phyloP scores from a whole-genome alignment of 2,113 vertebrate species.

The Sander vitreus region DNA sequence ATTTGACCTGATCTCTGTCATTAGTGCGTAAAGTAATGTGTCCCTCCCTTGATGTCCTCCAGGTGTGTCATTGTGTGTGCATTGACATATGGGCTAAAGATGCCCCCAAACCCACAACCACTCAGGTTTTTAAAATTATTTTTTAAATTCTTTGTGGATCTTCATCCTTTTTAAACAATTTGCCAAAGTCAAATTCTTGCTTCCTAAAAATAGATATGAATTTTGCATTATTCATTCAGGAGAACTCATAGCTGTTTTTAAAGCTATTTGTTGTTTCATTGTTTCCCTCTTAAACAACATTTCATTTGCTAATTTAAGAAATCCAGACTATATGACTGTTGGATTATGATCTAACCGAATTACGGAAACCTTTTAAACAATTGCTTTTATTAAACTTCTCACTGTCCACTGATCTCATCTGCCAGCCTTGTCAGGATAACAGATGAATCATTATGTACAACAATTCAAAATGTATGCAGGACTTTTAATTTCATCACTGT shows the following conservation, averaged over 20 bases:
- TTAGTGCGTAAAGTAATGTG: constrained; percentile 30
- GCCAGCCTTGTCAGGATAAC: constrained; percentile 32
- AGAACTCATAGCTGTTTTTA: neutral
- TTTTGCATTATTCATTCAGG: neutral
- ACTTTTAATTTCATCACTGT: constrained; percentile 33
- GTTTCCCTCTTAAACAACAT: constrained; percentile 4
- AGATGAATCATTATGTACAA: constrained; percentile 34
- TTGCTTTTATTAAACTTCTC: constrained; percentile 39
- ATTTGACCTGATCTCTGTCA: constrained; percentile 75
- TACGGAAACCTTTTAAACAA: constrained; percentile 25
- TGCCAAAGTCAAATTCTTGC: neutral
- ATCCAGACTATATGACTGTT: neutral
- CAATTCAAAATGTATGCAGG: constrained; percentile 18
- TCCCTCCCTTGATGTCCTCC: constrained; percentile 17
- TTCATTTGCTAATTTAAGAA: constrained; percentile 35
- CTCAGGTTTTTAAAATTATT: neutral
- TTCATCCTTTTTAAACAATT: neutral
- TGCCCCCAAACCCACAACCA: neutral
- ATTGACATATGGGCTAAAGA: neutral
- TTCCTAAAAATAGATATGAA: neutral
- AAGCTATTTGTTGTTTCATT: neutral
- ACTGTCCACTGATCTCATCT: constrained; percentile 26
- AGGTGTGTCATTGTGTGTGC: constrained; percentile 31
- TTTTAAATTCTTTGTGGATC: neutral
- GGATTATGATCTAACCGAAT: neutral